phyloP scores from a whole-genome alignment of 2,888 invertebrate species.

The Coecobrya sp. region DNA sequence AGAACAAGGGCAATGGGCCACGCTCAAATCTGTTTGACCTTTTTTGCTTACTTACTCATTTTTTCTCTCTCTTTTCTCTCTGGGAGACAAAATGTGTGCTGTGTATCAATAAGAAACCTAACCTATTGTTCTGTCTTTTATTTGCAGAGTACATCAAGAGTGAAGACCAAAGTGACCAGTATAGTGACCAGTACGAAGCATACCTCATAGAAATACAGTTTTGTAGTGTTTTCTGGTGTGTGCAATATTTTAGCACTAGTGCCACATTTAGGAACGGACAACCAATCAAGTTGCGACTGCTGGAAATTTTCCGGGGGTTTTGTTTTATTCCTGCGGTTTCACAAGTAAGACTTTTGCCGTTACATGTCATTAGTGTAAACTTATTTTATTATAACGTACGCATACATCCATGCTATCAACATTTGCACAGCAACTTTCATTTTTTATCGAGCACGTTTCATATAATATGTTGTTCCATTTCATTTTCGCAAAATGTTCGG shows the following conservation, averaged over 20 bases:
- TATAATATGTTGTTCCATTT: constrained; percentile 14
- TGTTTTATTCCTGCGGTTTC: background rate
- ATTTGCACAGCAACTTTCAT: background rate
- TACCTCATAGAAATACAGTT: constrained; percentile 7
- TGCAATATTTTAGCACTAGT: constrained; percentile 5
- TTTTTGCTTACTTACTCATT: background rate
- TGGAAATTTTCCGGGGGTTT: background rate
- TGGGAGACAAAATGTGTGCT: background rate
- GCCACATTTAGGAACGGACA: background rate
- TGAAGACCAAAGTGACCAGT: background rate
- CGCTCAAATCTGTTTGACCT: constrained; percentile 11
- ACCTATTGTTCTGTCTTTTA: background rate
- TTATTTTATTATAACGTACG: background rate
- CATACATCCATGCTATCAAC: background rate
- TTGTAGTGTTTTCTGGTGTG: constrained; percentile 4
- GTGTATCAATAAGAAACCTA: background rate
- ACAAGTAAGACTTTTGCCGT: background rate
- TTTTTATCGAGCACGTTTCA: constrained; percentile 36
- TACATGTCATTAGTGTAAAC: background rate
- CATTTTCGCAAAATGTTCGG: background rate
- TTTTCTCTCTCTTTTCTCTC: background rate
- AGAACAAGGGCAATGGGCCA: constrained; percentile 1
- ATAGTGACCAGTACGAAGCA: background rate
- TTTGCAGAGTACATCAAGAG: background rate
- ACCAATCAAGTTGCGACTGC: background rate